Base-by-base conservation (phyloP, 2,113 vertebrate genomes). In the Antechinus stuartii region DNA sequence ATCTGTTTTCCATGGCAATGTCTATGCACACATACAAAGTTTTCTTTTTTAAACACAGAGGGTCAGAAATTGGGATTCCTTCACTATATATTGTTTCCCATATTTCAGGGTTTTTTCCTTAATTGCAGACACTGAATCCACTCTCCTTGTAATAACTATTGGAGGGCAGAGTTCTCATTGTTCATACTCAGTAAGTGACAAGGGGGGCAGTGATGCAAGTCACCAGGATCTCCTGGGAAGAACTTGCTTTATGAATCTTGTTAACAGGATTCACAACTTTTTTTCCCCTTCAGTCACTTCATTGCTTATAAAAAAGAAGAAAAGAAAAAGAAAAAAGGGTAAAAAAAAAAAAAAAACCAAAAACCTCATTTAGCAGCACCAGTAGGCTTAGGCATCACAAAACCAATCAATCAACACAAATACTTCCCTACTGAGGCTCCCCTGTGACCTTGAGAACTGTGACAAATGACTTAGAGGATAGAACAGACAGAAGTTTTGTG, bases 371-470 rank as follows among this genome's bases (percentile, higher is more conserved):
- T 98, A 97, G 96, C 96, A 97, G 91, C 92, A 90, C 52, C 52
- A 6, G 54, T 92, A 96, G 97, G 97, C 97, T 96, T 91, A 97
- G 95, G 94, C 96, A 97, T 97, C 95, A 93, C 55, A 92, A 92
- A 96, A 96, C 50, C 97, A 97, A 98, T 98, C 98, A 97, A 95
- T 99, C 98, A 98, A 94, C 94, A 96, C 56, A 93, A 96, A 97
- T 93, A 57, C 91, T 97, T 97, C 96, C 92, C 97, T 90, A 95
- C 92, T 91, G 94, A 97, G 95, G 55, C 91, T 98, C 94, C 90
- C 94, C 49, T 53, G 46, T 98, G 98, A 99, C 98, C 98, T 98
- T 99, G 98, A 98, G 92, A 96, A 98, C 57, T 91, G 90, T 98
- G 97, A 98, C 68, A 94, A 97, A 98, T 98, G 97, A 97, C 90